Percentiles rank a stretch among this genome's conserved stretches.
These are phyloP conservation scores for Pithys albifrons DNA, from an alignment of 2,113 vertebrate species.

Conservation along the genomic window DNA sequence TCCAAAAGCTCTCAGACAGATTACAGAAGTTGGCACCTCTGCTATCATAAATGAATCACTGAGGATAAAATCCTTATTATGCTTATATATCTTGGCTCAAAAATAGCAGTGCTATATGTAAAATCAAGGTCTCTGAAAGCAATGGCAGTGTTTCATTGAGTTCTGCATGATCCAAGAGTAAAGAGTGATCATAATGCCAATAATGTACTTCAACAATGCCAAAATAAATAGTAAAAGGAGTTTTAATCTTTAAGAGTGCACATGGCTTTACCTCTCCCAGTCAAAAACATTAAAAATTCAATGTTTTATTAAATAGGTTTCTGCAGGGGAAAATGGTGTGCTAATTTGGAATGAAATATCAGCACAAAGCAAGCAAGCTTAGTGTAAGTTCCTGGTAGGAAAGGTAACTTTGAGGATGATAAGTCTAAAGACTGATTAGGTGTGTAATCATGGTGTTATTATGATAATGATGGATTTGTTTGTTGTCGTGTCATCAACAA, in stretches of 20 bases:
- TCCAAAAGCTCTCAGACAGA: slow-evolving; percentile 20
- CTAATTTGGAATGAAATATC: slow-evolving; percentile 25
- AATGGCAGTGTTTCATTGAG: background rate
- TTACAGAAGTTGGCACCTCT: slow-evolving; percentile 12
- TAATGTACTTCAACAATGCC: background rate
- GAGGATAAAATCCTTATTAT: slow-evolving; percentile 12
- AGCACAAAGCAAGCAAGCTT: background rate
- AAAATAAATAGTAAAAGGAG: background rate
- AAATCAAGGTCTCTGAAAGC: background rate
- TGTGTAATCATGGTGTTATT: slow-evolving; percentile 75
- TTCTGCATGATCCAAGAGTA: background rate
- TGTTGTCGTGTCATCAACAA: background rate
- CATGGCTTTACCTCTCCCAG: background rate
- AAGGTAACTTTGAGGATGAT: slow-evolving; percentile 38
- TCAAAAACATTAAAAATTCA: slow-evolving; percentile 34
- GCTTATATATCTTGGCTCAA: background rate
- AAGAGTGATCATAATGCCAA: background rate
- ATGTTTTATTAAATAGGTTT: slow-evolving; percentile 46
- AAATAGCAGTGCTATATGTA: background rate
- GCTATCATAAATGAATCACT: background rate
- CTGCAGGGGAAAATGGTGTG: background rate
- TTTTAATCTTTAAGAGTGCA: background rate
- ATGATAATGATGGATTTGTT: slow-evolving; percentile 70
- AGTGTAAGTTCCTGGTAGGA: background rate
- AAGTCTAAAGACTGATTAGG: slow-evolving; percentile 76